Percentiles rank a stretch among this genome's conserved stretches.
phyloP scores from a whole-genome alignment of 37 sponge, comb jelly and placozoan species.

The Petrosia ficiformis region DNA sequence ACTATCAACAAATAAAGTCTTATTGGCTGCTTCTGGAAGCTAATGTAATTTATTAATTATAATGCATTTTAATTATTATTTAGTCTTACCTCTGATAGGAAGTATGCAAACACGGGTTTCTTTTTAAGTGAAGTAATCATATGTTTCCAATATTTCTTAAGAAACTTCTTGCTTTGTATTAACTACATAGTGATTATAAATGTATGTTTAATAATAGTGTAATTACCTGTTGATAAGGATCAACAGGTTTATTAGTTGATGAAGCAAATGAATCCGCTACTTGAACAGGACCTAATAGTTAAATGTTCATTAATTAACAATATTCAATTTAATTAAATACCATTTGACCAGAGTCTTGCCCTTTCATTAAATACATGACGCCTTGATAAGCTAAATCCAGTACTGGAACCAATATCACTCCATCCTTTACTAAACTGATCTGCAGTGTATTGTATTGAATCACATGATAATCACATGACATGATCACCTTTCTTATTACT shows the following conservation, averaged over 20 bases:
- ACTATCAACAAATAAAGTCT: slow-evolving; percentile 36
- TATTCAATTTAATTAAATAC: not conserved
- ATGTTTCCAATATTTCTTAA: too few relatives aligned
- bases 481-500: too few relatives aligned
- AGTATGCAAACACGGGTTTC: slow-evolving; percentile 47
- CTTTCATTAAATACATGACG: slow-evolving; percentile 37
- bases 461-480: too few relatives aligned
- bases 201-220: too few relatives aligned
- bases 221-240: too few relatives aligned
- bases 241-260: too few relatives aligned
- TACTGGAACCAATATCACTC: not conserved
- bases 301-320: not conserved
- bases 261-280: too few relatives aligned
- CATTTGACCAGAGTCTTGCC: slow-evolving; percentile 19
- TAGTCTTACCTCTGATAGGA: slow-evolving; percentile 41
- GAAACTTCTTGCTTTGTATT: too few relatives aligned
- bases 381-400: not conserved
- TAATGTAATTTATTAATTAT: not conserved
- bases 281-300: not conserved
- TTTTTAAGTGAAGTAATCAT: slow-evolving; percentile 28
- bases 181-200: too few relatives aligned
- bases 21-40: slow-evolving; percentile 42
- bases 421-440: slow-evolving; percentile 29
- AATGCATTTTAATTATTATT: not conserved
- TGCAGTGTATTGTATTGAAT: not conserved